Conservation (phyloP, 2,113 vertebrate genomes). For the Macrotus californicus region DNA sequence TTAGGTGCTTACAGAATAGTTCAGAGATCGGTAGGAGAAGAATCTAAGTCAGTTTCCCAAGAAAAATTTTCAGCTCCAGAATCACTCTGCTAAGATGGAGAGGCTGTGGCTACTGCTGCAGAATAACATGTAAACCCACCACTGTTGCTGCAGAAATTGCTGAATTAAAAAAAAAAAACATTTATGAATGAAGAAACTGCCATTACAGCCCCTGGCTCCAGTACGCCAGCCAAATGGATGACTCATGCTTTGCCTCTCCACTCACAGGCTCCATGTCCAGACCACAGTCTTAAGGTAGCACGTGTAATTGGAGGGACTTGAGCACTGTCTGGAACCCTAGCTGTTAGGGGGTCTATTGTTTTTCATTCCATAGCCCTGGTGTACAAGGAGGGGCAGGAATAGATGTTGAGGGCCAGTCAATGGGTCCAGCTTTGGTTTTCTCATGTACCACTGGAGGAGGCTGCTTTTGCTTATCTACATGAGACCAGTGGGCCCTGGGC, state of each 20-base stretch:
- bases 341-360: not conserved
- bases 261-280: not conserved
- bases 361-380: not conserved
- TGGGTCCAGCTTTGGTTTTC: not conserved
- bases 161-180: not conserved
- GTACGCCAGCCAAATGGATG: not conserved
- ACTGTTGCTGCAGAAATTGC: not conserved
- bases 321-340: not conserved
- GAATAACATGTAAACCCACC: not conserved
- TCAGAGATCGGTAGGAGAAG: not conserved
- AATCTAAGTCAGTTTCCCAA: not conserved
- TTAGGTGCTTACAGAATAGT: not conserved
- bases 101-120: not conserved
- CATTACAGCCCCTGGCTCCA: not conserved
- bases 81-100: not conserved
- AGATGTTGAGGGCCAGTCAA: not conserved
- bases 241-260: not conserved
- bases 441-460: not conserved
- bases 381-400: not conserved
- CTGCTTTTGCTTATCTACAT: not conserved
- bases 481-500: not conserved
- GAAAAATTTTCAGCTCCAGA: not conserved
- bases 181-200: not conserved
- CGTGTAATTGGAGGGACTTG: not conserved
- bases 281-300: not conserved